phyloP scores from a whole-genome alignment of 1,140 invertebrate genomes.

The Parapsyche elsis region DNA sequence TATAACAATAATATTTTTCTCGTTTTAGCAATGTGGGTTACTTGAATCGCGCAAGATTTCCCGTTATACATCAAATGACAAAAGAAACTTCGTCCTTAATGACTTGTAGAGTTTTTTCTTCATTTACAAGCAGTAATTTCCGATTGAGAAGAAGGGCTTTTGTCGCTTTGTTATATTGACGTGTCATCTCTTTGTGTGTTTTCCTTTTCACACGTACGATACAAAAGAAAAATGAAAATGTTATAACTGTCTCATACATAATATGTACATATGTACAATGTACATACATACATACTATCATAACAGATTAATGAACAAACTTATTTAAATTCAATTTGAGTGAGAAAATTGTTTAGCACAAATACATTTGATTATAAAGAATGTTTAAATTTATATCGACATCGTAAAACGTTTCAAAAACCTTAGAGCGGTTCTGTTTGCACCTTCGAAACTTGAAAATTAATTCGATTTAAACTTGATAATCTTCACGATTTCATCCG shows the following conservation, averaged over 20 bases:
- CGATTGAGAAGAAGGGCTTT: neutral
- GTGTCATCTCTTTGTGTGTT: no score
- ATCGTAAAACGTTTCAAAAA: neutral
- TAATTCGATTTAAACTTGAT: conserved; percentile 3
- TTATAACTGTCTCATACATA: neutral
- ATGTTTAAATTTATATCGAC: neutral
- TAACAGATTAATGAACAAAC: no score
- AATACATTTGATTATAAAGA: no score
- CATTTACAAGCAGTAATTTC: neutral
- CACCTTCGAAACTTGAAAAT: conserved; percentile 4
- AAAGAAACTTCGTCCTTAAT: conserved; percentile 5
- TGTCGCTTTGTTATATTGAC: neutral
- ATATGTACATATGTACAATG: neutral
- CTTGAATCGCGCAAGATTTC: no score
- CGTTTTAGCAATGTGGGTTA: no score
- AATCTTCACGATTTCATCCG: neutral
- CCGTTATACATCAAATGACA: neutral
- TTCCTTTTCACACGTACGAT: neutral
- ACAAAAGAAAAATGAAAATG: neutral
- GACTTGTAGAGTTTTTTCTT: conserved; percentile 1
- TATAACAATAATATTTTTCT: no score
- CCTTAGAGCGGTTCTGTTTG: neutral
- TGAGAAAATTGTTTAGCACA: no score
- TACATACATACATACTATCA: neutral
- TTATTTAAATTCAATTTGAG: no score